These are phyloP conservation scores for Tortrix viridana DNA, from an alignment of 2,888 invertebrate species.

Conservation along the genomic window DNA sequence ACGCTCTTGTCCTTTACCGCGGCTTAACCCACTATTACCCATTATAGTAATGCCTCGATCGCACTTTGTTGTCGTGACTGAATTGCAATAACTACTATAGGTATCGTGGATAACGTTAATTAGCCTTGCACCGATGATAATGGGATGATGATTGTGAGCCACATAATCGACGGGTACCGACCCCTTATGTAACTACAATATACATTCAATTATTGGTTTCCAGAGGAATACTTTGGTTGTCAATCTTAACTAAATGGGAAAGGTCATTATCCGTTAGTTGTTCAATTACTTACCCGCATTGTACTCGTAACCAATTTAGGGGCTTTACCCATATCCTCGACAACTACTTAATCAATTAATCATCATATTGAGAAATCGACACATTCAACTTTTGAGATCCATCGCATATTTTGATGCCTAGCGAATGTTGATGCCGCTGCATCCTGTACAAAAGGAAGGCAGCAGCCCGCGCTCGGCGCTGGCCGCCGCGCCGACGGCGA, in stretches of 20 bases:
- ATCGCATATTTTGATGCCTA: too few species aligned
- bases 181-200: slow-evolving; percentile 36
- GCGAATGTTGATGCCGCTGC: slow-evolving; percentile 7
- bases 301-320: slow-evolving; percentile 65
- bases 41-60: slow-evolving; percentile 44
- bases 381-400: too few species aligned
- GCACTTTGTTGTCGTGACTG: slow-evolving; percentile 55
- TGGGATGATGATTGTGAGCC: neutral
- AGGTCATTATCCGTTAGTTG: slow-evolving; percentile 67
- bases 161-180: neutral
- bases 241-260: slow-evolving; percentile 50
- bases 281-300: slow-evolving; percentile 75
- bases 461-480: slow-evolving; percentile 17
- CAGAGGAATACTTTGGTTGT: slow-evolving; percentile 51
- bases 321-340: slow-evolving; percentile 43
- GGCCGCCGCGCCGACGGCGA: slow-evolving; percentile 56
- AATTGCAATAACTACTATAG: slow-evolving; percentile 33
- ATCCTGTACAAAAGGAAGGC: slow-evolving; percentile 27
- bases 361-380: neutral
- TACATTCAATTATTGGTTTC: slow-evolving; percentile 47
- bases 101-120: neutral
- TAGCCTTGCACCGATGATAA: neutral
- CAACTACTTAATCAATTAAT: slow-evolving; percentile 6
- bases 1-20: slow-evolving; percentile 34
- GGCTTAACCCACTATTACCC: slow-evolving; percentile 46